Conservation (phyloP, 1,140 invertebrate genomes). For the Drosophila busckii region DNA sequence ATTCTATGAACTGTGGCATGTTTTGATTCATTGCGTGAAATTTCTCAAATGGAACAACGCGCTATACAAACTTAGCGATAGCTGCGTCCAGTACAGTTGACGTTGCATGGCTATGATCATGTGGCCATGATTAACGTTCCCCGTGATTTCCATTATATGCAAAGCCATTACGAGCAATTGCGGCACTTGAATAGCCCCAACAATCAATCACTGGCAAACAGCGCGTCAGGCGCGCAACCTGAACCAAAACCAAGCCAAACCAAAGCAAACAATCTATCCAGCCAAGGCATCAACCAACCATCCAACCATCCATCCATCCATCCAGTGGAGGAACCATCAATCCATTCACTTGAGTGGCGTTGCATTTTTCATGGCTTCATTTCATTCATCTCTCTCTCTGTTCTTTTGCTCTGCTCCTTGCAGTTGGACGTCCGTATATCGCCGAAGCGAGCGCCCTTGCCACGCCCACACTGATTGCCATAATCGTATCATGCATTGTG, state of each 20-base stretch:
- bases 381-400: slow-evolving; percentile 29
- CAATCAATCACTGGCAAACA: slow-evolving; percentile 60
- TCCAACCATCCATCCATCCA: slow-evolving; percentile 25
- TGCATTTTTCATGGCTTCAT: slow-evolving; percentile 74
- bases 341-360: slow-evolving; percentile 63
- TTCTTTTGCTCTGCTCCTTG: neutral
- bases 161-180: slow-evolving; percentile 74
- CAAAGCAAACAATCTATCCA: slow-evolving; percentile 1
- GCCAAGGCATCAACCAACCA: slow-evolving; percentile 40
- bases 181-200: slow-evolving; percentile 51
- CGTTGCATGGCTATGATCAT: slow-evolving; percentile 5
- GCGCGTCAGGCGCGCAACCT: slow-evolving; percentile 21
- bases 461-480: slow-evolving; percentile 88
- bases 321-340: slow-evolving; percentile 25
- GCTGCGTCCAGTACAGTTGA: neutral
- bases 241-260: slow-evolving; percentile 3
- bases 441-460: slow-evolving; percentile 87
- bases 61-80: too few species aligned
- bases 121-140: slow-evolving; percentile 4
- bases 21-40: too few species aligned
- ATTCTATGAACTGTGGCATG: too few species aligned
- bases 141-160: slow-evolving; percentile 69
- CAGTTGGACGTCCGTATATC: slow-evolving; percentile 89
- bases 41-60: too few species aligned
- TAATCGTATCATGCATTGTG: slow-evolving; percentile 89